Evolutionary conservation across 2,797 vertebrate species (phyloP), one percentile per base, ranked within the genome.

Genomic region (Echeneis naucrates): DNA sequence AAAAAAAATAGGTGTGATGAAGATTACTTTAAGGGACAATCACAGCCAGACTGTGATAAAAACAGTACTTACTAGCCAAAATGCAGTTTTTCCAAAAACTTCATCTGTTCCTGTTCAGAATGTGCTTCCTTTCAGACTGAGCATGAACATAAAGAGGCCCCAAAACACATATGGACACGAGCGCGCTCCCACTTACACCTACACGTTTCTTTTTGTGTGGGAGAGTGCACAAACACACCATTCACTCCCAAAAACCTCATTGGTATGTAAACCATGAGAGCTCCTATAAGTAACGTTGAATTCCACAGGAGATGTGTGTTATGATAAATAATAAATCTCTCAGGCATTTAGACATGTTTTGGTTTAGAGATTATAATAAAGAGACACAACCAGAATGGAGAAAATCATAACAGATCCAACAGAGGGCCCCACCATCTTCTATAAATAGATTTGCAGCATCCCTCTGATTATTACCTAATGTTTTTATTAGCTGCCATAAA

Each of bases 361-460:
- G 13, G 2, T 54, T 32, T 14, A 54, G 9, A 42, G 27, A 35
- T 12, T 54, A 24, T 2, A 1, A n/a, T 47, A 4, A 19, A 40
- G n/a, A 50, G 1, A 45, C 0, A 45, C 9, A 61, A 32, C 9
- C 23, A 69, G 21, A 44, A 19, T 2, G 16, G 26, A 13, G 14
- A 7, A 21, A 10, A 45, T 9, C 5, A 17, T 10, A 30, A 30
- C 30, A 30, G 30, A n/a, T 19, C 23, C 59, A 30, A 32, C 30
- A 38, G 23, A 55, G 51, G 14, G 50, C 47, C 40, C 33, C 21
- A 5, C 54, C 30, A 63, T 77, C 71, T 33, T 33, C 65, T 23
- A 66, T 76, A 51, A 79, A 78, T 61, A 85, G 42, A 58, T 67
- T 47, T 3, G 67, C 48, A 60, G 10, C 56, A 19, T 57, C 37